phyloP scores from a whole-genome alignment of 2,797 vertebrate genomes.

The Alca torda region DNA sequence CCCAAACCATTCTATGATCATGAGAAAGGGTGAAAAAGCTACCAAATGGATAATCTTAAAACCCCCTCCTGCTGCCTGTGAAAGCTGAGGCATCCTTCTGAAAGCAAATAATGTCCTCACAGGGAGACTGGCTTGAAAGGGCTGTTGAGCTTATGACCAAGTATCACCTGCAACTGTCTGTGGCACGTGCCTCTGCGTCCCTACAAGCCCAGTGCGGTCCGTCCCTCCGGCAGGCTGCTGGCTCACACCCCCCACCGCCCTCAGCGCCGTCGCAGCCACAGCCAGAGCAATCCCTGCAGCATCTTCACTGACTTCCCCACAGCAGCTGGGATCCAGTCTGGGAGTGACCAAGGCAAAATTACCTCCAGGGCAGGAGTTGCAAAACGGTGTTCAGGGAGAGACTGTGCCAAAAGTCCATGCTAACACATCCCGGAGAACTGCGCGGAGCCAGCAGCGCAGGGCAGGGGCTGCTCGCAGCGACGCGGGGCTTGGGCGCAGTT shows the following conservation, averaged over 20 bases:
- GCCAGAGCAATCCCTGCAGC: background rate
- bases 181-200: fast-evolving
- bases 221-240: background rate
- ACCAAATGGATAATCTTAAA: background rate
- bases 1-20: background rate
- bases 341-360: background rate
- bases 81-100: background rate
- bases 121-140: background rate
- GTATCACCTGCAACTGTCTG: no score
- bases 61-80: background rate
- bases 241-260: fast-evolving
- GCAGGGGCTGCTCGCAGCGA: fast-evolving
- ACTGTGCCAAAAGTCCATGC: background rate
- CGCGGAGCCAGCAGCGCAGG: background rate
- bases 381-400: background rate
- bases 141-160: background rate
- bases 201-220: fast-evolving
- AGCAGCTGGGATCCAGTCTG: background rate
- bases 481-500: fast-evolving
- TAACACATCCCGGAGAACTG: background rate
- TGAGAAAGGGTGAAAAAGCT: background rate
- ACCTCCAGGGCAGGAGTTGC: fast-evolving
- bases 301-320: background rate
- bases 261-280: fast-evolving
- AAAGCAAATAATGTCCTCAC: background rate